phyloP scores from a whole-genome alignment of 1,140 invertebrate genomes.

The Branchinecta lynchi region DNA sequence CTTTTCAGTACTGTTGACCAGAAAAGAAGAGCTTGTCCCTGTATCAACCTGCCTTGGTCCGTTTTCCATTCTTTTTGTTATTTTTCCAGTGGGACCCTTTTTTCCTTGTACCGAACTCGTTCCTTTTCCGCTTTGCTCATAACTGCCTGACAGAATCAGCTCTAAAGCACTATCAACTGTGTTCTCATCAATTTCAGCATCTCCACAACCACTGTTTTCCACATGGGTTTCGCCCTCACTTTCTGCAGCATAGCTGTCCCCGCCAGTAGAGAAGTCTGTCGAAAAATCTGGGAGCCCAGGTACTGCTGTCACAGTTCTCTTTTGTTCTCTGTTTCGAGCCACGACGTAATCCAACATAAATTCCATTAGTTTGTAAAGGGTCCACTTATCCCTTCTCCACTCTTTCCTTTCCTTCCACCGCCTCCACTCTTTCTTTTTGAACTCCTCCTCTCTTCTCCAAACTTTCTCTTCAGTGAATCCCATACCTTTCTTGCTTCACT shows the following conservation, averaged over 20 bases:
- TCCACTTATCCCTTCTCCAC: too few relatives aligned
- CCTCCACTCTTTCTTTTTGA: neutral
- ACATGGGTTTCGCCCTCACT: neutral
- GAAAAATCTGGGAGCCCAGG: neutral
- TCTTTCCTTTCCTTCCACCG: neutral
- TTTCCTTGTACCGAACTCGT: too few relatives aligned
- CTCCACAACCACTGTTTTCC: neutral
- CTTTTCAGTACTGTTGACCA: neutral
- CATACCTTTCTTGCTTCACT: slow-evolving; percentile 4
- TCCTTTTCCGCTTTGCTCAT: too few relatives aligned
- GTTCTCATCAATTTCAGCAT: neutral
- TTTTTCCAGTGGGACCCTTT: neutral
- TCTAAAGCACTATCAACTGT: slow-evolving; percentile 9
- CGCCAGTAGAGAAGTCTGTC: neutral
- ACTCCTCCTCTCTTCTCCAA: slow-evolving; percentile 8
- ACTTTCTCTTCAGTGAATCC: neutral
- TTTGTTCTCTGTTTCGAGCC: neutral
- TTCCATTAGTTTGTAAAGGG: neutral
- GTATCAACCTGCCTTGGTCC: neutral
- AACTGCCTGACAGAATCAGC: slow-evolving; percentile 4
- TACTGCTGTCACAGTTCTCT: neutral
- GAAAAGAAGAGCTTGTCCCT: neutral
- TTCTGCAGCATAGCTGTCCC: neutral
- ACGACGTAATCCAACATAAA: neutral
- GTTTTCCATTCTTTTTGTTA: neutral